A percentile compares a stretch with the other conserved stretches of the same genome.
phyloP scores from a whole-genome alignment of 2,797 vertebrate genomes.

The Dromococcyx pavoninus region DNA sequence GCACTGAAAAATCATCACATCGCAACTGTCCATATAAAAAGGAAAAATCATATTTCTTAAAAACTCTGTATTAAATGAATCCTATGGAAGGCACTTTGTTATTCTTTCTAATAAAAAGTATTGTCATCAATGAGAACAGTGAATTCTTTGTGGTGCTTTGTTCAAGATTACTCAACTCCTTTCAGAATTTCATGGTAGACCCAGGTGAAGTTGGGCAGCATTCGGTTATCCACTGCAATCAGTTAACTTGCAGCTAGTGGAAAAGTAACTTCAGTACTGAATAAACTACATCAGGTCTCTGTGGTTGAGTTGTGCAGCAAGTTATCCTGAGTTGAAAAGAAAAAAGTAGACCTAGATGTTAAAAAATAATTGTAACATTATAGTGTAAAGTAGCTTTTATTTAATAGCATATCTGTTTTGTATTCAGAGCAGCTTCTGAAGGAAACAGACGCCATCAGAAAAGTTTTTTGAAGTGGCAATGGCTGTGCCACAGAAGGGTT shows the following conservation, averaged over 20 bases:
- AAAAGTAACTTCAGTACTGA: background rate
- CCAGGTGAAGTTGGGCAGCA: background rate
- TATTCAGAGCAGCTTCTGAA: background rate
- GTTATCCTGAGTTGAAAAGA: background rate
- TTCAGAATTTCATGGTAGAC: background rate
- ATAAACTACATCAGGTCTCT: background rate
- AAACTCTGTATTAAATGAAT: slow-evolving; percentile 26
- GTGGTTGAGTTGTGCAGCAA: background rate
- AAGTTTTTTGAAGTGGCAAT: background rate
- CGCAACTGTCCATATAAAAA: background rate
- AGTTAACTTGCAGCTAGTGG: background rate
- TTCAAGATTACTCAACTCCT: background rate
- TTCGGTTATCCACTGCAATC: background rate
- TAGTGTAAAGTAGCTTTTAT: background rate
- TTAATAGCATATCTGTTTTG: background rate
- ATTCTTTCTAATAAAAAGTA: slow-evolving; percentile 71
- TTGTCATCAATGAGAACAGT: background rate
- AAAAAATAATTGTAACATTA: background rate
- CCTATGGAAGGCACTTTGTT: slow-evolving; percentile 51
- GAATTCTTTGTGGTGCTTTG: background rate
- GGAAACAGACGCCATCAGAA: background rate
- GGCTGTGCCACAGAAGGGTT: background rate
- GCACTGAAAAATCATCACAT: slow-evolving; percentile 11
- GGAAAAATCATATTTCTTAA: background rate
- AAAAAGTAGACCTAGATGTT: background rate